These are phyloP conservation scores for Ceratina japonica DNA, from an alignment of 1,140 invertebrate genomes.

Conservation along the genomic window DNA sequence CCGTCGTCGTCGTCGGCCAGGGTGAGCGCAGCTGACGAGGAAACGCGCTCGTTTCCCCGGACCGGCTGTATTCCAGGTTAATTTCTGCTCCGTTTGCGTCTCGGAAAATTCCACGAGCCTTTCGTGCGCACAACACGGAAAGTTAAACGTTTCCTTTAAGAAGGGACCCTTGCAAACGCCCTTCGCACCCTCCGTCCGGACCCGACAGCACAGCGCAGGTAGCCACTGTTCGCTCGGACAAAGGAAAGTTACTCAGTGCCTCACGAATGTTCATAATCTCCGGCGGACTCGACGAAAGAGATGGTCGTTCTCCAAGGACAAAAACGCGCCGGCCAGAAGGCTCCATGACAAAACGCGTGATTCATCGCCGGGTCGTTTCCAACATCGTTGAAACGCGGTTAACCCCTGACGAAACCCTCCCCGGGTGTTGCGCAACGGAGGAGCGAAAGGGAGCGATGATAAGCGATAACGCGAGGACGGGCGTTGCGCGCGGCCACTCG, in stretches of 20 bases:
- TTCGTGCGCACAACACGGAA: slow-evolving; percentile 23
- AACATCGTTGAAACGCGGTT: too few relatives aligned
- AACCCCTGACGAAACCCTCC: slow-evolving; percentile 1
- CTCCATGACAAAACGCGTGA: background rate
- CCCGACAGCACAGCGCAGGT: background rate
- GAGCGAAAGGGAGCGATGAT: background rate
- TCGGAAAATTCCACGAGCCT: slow-evolving; percentile 48
- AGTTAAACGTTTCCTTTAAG: background rate
- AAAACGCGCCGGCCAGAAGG: too few relatives aligned
- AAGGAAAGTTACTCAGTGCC: too few relatives aligned
- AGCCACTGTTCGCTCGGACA: background rate
- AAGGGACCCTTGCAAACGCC: background rate
- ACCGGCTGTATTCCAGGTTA: background rate
- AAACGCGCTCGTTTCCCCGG: background rate
- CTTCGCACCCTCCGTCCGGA: background rate
- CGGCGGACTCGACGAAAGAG: too few relatives aligned
- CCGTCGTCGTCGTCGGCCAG: background rate
- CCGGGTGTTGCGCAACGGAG: background rate
- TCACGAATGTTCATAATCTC: too few relatives aligned
- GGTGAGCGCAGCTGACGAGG: too few relatives aligned
- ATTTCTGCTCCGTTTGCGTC: slow-evolving; percentile 31
- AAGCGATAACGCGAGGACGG: slow-evolving; percentile 1
- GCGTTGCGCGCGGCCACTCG: background rate
- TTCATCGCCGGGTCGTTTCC: background rate
- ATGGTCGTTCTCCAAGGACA: too few relatives aligned